Conservation (phyloP, 2,113 vertebrate genomes). For the Riparia riparia region DNA sequence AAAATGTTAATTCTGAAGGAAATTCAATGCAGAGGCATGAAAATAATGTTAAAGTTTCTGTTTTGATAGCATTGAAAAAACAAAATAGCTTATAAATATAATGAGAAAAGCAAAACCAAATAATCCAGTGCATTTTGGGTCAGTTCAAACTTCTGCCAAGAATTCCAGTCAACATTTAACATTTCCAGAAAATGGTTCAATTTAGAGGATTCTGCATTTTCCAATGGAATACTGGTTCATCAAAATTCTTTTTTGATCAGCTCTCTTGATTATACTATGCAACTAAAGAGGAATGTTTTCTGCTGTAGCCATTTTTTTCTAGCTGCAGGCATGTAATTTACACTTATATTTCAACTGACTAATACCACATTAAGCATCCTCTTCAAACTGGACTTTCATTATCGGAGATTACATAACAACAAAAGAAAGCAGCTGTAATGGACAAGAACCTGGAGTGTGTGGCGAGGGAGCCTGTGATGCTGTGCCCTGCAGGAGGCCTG, state of each 20-base stretch:
- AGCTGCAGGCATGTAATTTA: slow-evolving; percentile 71
- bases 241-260: slow-evolving; percentile 51
- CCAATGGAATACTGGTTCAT: slow-evolving; percentile 20
- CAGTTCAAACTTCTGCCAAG: slow-evolving; percentile 17
- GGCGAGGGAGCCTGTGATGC: neutral
- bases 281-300: slow-evolving; percentile 65
- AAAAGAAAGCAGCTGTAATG: neutral
- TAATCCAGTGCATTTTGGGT: slow-evolving; percentile 26
- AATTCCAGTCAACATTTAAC: slow-evolving; percentile 34
- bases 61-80: neutral
- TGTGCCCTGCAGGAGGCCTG: neutral
- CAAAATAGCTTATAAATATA: slow-evolving; percentile 44
- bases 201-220: slow-evolving; percentile 57
- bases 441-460: neutral
- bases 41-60: slow-evolving; percentile 45
- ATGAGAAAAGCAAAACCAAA: slow-evolving; percentile 39
- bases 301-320: slow-evolving; percentile 58
- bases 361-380: slow-evolving; percentile 61
- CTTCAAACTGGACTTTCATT: slow-evolving; percentile 64
- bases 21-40: slow-evolving; percentile 3
- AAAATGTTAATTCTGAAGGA: slow-evolving; percentile 48
- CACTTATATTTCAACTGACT: slow-evolving; percentile 64
- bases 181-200: slow-evolving; percentile 36
- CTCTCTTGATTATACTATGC: slow-evolving; percentile 38
- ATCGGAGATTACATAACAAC: slow-evolving; percentile 40